phyloP scores from a whole-genome alignment of 2,888 invertebrate species.

The Helobdella robusta region DNA sequence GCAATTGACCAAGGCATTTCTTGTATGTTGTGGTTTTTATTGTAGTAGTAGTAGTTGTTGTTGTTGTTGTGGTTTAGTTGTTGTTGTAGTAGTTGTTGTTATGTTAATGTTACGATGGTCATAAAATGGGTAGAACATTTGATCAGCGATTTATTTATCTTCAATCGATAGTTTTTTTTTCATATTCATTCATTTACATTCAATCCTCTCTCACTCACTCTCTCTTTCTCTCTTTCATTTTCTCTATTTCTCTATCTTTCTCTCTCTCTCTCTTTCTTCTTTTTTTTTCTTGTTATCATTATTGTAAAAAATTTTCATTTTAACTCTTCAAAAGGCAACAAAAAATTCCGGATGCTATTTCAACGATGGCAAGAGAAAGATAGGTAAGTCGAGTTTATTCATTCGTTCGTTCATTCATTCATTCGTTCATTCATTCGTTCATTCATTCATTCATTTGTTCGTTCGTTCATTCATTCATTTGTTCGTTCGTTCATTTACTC shows the following conservation, averaged over 20 bases:
- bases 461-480: background rate
- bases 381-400: constrained; percentile 37
- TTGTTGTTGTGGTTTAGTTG: too few relatives aligned
- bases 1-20: too few relatives aligned
- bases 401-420: background rate
- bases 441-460: background rate
- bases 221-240: background rate
- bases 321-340: background rate
- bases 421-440: background rate
- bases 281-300: background rate
- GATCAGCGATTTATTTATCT: background rate
- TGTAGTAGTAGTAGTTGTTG: too few relatives aligned
- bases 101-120: background rate
- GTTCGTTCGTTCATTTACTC: background rate
- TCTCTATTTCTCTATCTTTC: background rate
- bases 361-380: constrained; percentile 42
- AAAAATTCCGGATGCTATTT: constrained; percentile 36
- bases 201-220: background rate
- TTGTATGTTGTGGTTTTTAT: too few relatives aligned
- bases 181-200: background rate
- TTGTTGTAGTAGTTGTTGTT: too few relatives aligned
- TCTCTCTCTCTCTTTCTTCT: background rate
- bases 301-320: too few relatives aligned
- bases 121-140: background rate
- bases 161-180: background rate